Evolutionary conservation across 1,140 invertebrate species (phyloP), one percentile per base, ranked within the genome.

Genomic region (Drosophila jambulina): DNA sequence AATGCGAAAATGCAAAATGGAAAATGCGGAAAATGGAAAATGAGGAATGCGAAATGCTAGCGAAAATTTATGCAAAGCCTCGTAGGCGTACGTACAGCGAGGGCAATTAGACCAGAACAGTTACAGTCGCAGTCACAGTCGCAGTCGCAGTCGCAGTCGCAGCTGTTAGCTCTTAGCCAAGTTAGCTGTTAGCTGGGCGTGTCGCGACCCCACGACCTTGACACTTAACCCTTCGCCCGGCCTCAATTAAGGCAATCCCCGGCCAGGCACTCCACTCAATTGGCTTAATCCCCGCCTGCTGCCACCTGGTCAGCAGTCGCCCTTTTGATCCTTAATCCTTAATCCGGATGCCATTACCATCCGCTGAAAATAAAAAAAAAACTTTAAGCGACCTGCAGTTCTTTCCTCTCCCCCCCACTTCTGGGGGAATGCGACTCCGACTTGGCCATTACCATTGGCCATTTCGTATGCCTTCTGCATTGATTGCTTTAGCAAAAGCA

Each of bases 311-410:
- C 68, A 72, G 23, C 32, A 43, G 63, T 63, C 63, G 38, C 40
- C 32, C 19, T 36, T 45, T 70, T 70, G 64, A 63, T 59, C 77
- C 70, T 51, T 87, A 68, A 67, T 60, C 69, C 68, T 60, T 82
- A 67, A 79, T 79, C 82, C 82, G 70, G 71, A 82, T 74, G 76
- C 78, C 79, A 87, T 87, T 87, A 87, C 79, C 72, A 48, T 87
- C 77, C 21, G 21, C 5, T 46, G 45, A 9, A 46, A 23, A 48
- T 46, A 46, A 43, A 43, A 45, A 4, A 48, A 48, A 25, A 17
- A 25, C 45, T 25, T 48, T 43, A 49, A 82, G 38, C 36, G 70
- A 64, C 58, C 65, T 45, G 40, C 49, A 53, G 34, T 21, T 51
- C 59, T 49, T 49, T 23, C 8, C 25, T 17, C 15, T 25, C 27